Evolutionary conservation across 1,140 invertebrate genomes (phyloP).

Genomic region (Idris sp.): DNA sequence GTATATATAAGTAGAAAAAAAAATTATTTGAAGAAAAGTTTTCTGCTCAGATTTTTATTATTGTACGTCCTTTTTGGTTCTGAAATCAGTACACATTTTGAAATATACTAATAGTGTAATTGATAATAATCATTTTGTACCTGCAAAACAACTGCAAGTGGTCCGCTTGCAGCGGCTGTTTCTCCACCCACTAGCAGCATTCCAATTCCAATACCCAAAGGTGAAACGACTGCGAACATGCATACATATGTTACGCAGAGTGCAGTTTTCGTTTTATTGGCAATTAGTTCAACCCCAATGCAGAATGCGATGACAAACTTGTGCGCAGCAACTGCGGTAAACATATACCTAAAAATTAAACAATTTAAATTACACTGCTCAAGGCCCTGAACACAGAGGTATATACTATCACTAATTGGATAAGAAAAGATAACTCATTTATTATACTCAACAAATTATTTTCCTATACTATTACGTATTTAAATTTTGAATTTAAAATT

Average conservation of each 20-base stretch:
- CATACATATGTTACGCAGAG: slow-evolving; percentile 84
- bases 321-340: slow-evolving; percentile 91
- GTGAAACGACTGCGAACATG: slow-evolving; percentile 88
- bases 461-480: too few species aligned
- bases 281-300: slow-evolving; percentile 88
- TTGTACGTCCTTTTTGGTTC: too few species aligned
- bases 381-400: too few species aligned
- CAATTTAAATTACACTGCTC: slow-evolving; percentile 14
- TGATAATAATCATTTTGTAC: slow-evolving; percentile 46
- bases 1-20: too few species aligned
- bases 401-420: too few species aligned
- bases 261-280: slow-evolving; percentile 81
- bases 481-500: too few species aligned
- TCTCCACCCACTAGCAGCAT: slow-evolving; percentile 81
- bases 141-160: slow-evolving; percentile 79
- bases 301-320: slow-evolving; percentile 94
- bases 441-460: too few species aligned
- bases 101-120: slow-evolving; percentile 6
- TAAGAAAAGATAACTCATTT: too few species aligned
- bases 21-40: background rate
- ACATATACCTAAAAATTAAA: slow-evolving; percentile 82
- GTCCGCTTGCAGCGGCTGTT: slow-evolving; percentile 80
- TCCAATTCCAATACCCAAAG: slow-evolving; percentile 85
- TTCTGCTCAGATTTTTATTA: too few species aligned
- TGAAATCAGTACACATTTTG: background rate